These are phyloP conservation scores for Tryphoninae sp. DNA, from an alignment of 2,888 invertebrate species.

Conservation along the genomic window DNA sequence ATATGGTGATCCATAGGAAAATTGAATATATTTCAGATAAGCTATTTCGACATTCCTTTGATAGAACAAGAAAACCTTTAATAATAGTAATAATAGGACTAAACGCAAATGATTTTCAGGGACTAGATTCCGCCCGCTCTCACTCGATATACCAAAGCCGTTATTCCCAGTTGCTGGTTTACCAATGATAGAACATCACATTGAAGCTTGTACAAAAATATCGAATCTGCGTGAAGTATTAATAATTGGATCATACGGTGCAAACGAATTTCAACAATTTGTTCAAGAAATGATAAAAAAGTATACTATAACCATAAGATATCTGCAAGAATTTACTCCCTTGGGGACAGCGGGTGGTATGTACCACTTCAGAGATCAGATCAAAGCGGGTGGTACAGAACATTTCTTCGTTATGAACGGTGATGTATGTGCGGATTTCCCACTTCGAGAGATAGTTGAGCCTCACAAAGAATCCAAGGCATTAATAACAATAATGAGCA, in stretches of 20 bases:
- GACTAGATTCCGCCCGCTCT: constrained; percentile 97
- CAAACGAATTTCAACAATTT: constrained; percentile 92
- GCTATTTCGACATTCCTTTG: background rate
- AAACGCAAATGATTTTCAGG: constrained; percentile 84
- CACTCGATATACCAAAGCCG: constrained; percentile 98
- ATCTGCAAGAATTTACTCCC: constrained; percentile 97
- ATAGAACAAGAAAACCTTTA: no score
- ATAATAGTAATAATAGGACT: background rate
- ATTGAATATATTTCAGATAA: background rate
- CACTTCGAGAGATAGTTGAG: constrained; percentile 90
- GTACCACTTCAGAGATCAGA: constrained; percentile 98
- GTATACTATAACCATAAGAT: constrained; percentile 84
- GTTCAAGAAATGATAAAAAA: constrained; percentile 87
- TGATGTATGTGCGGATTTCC: constrained; percentile 98
- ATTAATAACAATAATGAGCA: constrained; percentile 92
- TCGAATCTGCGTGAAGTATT: constrained; percentile 93
- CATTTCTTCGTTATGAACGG: constrained; percentile 98
- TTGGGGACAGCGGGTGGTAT: constrained; percentile 98
- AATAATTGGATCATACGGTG: constrained; percentile 96
- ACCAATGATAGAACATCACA: constrained; percentile 98
- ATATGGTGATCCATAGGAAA: constrained; percentile 14
- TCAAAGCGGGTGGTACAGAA: constrained; percentile 92
- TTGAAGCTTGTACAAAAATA: constrained; percentile 94
- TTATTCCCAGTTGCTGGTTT: constrained; percentile 98
- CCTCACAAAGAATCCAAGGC: constrained; percentile 86